Evolutionary conservation across 2,888 invertebrate species (phyloP).

Genomic region (Toxonevra muliebris): DNA sequence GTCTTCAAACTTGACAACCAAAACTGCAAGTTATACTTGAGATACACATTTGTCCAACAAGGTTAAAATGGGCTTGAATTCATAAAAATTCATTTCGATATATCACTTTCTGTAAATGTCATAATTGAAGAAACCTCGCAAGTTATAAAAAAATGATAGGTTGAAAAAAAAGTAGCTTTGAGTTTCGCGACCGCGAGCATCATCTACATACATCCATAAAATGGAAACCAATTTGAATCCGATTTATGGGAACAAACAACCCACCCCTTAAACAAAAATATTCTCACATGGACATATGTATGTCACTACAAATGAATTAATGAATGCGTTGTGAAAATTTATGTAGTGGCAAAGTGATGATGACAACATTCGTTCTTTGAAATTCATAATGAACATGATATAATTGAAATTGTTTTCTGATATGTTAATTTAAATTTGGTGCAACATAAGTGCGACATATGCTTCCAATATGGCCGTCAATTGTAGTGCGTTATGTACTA

Average conservation of each 20-base stretch:
- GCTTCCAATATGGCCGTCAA: slow-evolving; percentile 55
- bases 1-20: too few species aligned
- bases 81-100: too few species aligned
- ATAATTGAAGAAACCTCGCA: too few species aligned
- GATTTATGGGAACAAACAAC: too few species aligned
- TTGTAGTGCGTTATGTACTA: slow-evolving; percentile 35
- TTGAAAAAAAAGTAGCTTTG: too few species aligned
- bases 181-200: too few species aligned
- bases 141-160: not conserved
- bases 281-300: slow-evolving; percentile 18
- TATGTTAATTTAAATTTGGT: slow-evolving; percentile 51
- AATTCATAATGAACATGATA: slow-evolving; percentile 9
- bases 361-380: slow-evolving; percentile 18
- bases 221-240: too few species aligned
- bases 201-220: too few species aligned
- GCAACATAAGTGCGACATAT: slow-evolving; percentile 53
- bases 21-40: too few species aligned
- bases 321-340: slow-evolving; percentile 41
- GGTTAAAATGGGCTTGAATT: too few species aligned
- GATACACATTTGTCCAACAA: too few species aligned
- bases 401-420: slow-evolving; percentile 44
- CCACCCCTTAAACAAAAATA: not conserved
- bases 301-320: slow-evolving; percentile 20
- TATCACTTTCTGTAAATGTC: too few species aligned
- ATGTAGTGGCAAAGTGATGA: slow-evolving; percentile 55